Conservation (phyloP, 2,888 invertebrate species). For the Nomada hirtipes region DNA sequence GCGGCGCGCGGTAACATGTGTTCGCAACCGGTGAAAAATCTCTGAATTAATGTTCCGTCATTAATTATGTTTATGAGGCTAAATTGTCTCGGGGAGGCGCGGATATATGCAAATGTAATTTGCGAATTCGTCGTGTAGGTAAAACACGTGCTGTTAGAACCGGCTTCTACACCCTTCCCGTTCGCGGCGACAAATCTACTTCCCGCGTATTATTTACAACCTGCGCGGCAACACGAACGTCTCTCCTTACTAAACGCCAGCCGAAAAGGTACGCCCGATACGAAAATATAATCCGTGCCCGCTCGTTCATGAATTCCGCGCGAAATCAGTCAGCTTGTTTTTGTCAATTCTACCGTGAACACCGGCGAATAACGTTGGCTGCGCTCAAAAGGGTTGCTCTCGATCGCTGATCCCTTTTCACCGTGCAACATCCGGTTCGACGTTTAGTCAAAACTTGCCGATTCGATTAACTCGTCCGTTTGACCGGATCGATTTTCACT, state of each 20-base stretch:
- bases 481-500: constrained; percentile 56
- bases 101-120: constrained; percentile 78
- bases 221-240: background rate
- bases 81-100: constrained; percentile 77
- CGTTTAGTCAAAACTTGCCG: constrained; percentile 42
- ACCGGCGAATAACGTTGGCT: constrained; percentile 6
- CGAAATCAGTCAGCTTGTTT: constrained; percentile 2
- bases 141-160: constrained; percentile 45
- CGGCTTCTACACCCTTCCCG: background rate
- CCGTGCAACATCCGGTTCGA: background rate
- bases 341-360: constrained; percentile 15
- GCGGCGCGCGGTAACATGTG: constrained; percentile 79
- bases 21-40: constrained; percentile 79
- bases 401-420: constrained; percentile 4
- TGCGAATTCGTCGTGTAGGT: constrained; percentile 67
- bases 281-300: too few species aligned
- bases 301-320: background rate
- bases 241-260: background rate
- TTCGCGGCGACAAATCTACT: constrained; percentile 20
- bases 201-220: constrained; percentile 1
- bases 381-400: constrained; percentile 1
- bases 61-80: constrained; percentile 84
- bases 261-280: too few species aligned
- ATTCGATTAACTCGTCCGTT: constrained; percentile 61
- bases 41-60: constrained; percentile 81